These are phyloP conservation scores for Hartigia nigra DNA, from an alignment of 2,888 invertebrate species.

Conservation along the genomic window DNA sequence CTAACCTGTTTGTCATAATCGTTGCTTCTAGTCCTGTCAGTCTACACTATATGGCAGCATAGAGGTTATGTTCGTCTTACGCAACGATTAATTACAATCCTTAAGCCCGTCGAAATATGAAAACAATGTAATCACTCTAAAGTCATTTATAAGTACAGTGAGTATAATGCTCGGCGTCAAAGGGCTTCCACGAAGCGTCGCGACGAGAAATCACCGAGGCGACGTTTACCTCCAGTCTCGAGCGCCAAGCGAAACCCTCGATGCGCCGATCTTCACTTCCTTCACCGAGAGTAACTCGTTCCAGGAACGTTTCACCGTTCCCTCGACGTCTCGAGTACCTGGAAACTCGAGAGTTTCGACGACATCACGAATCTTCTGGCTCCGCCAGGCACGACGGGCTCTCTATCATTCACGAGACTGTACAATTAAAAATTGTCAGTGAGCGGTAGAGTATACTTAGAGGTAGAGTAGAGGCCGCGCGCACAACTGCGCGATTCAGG, in stretches of 20 bases:
- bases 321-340: background rate
- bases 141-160: background rate
- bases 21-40: background rate
- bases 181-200: background rate
- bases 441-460: background rate
- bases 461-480: too few species aligned
- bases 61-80: background rate
- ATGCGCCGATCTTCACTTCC: background rate
- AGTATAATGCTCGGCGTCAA: background rate
- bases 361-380: background rate
- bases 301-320: background rate
- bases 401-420: background rate
- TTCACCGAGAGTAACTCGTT: background rate
- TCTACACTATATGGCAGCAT: background rate
- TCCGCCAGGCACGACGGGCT: background rate
- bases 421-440: background rate
- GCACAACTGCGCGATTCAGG: background rate
- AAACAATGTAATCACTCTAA: constrained; percentile 1
- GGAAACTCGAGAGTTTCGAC: background rate
- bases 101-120: background rate
- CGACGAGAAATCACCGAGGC: background rate
- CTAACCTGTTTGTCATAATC: background rate
- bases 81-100: background rate
- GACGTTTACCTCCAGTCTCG: background rate
- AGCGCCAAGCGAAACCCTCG: background rate